Evolutionary conservation across 2,113 vertebrate genomes (phyloP).

Genomic region (Phaetusa simplex): DNA sequence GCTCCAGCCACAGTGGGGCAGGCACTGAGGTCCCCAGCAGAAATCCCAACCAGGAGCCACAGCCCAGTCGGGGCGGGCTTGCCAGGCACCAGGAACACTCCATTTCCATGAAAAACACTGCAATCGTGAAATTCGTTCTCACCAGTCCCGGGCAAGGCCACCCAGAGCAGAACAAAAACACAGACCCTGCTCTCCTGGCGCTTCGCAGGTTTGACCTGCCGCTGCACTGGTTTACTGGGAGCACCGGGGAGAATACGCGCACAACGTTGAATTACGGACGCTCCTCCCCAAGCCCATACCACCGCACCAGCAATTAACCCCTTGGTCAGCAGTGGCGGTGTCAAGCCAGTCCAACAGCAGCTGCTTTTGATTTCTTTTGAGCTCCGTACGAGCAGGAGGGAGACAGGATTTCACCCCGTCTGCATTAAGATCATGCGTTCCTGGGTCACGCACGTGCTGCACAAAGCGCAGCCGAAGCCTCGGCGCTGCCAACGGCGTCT

Average conservation of each 20-base stretch:
- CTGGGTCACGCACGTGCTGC: background rate
- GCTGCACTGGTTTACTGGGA: background rate
- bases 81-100: background rate
- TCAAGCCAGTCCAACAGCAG: background rate
- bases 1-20: background rate
- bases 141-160: background rate
- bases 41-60: background rate
- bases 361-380: background rate
- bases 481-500: background rate
- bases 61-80: background rate
- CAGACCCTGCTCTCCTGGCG: background rate
- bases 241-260: background rate
- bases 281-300: background rate
- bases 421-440: background rate
- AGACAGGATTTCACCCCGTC: background rate
- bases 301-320: background rate
- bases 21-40: background rate
- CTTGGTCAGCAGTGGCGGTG: background rate
- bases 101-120: background rate
- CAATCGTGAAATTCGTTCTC: background rate
- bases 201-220: background rate
- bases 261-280: fast-evolving
- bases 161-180: background rate
- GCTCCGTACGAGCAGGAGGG: fast-evolving
- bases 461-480: background rate